These are phyloP conservation scores for Thoracochromis brauschi DNA, from an alignment of 2,113 vertebrate genomes.

Conservation along the genomic window DNA sequence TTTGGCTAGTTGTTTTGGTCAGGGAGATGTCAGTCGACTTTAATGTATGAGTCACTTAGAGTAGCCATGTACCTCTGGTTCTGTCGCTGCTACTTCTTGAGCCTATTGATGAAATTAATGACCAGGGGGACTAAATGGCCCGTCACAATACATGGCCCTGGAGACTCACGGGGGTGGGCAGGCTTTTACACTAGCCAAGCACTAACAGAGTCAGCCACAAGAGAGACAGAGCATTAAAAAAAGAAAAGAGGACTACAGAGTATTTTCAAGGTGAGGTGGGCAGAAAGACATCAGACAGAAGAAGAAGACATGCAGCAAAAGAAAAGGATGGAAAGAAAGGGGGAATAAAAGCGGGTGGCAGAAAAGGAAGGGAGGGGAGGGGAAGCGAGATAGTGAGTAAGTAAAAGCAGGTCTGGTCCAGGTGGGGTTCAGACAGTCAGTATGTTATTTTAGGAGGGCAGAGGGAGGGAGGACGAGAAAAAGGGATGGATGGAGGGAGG, in stretches of 20 bases:
- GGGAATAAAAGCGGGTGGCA: not conserved
- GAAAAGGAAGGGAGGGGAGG: not conserved
- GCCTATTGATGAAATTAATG: conserved; percentile 61
- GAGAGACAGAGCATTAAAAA: not conserved
- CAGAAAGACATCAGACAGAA: not conserved
- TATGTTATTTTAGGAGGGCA: conserved; percentile 76
- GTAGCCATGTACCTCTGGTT: not conserved
- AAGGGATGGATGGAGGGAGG: conserved; percentile 70
- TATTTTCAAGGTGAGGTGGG: conserved; percentile 15
- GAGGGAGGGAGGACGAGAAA: conserved; percentile 48
- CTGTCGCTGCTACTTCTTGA: conserved; percentile 16
- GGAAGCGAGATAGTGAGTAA: conserved; percentile 29
- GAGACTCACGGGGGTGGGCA: conserved; percentile 34
- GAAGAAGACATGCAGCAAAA: conserved; percentile 1
- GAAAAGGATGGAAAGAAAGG: conserved; percentile 8
- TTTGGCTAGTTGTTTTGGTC: not conserved
- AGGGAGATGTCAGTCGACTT: not conserved
- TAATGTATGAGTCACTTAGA: conserved; percentile 19
- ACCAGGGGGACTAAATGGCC: conserved; percentile 49
- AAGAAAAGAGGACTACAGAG: not conserved
- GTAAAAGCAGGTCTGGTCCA: conserved; percentile 77
- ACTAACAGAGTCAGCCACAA: conserved; percentile 16
- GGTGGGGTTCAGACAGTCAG: conserved; percentile 73
- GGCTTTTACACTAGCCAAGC: conserved; percentile 5
- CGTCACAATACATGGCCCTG: conserved; percentile 38